A percentile compares a stretch with the other conserved stretches of the same genome.
Evolutionary conservation across 2,888 invertebrate species (phyloP).

Genomic region (Rotaria macrura): DNA sequence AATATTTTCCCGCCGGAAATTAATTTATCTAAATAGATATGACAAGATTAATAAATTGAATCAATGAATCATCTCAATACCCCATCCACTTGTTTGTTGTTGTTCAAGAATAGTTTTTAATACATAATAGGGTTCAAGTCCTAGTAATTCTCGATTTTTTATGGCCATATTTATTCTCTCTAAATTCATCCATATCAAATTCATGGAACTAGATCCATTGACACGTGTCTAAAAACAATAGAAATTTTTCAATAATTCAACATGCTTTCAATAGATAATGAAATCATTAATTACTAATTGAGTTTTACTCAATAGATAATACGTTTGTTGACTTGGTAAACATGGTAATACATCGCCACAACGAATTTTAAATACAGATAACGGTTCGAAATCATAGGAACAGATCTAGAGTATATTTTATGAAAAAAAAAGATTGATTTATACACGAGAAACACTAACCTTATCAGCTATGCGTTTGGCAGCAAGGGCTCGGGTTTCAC

Average conservation of each 20-base stretch:
- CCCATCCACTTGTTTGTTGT: background rate
- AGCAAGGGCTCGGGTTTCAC: constrained; percentile 1
- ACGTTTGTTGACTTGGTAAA: background rate
- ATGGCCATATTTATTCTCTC: background rate
- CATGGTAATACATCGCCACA: background rate
- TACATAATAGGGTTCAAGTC: background rate
- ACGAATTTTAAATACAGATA: background rate
- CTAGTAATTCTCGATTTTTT: background rate
- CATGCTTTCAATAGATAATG: no score
- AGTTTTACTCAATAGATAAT: background rate
- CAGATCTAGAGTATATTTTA: background rate
- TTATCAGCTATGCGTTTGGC: background rate
- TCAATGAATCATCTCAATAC: background rate
- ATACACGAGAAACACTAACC: background rate
- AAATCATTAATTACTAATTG: background rate
- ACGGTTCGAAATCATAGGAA: background rate
- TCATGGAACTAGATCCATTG: background rate
- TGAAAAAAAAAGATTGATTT: background rate
- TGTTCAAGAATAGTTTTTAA: background rate
- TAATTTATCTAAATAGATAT: background rate
- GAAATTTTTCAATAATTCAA: no score
- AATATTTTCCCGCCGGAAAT: background rate
- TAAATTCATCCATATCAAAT: background rate
- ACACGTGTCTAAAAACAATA: background rate
- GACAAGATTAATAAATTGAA: background rate